Evolutionary conservation across 2,113 vertebrate species (phyloP), one percentile per base, ranked within the genome.

Genomic region (Gopherus evgoodei): DNA sequence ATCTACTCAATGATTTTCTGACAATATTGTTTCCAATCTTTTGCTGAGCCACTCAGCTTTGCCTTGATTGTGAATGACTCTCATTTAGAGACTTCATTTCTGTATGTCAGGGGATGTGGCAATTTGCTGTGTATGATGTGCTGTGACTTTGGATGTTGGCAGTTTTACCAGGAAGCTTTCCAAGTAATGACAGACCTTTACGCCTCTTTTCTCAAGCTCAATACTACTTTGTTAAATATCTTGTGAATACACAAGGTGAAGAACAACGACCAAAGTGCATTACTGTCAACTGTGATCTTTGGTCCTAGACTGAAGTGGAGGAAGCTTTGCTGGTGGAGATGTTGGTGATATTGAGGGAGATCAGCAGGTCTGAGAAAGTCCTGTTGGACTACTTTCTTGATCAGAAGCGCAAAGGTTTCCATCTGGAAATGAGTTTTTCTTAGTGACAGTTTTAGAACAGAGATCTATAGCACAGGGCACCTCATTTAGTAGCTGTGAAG

Each of bases 81-180:
- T 83, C 17, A 59, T 84, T 93, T 12, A 75, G 72, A 86, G 89
- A 84, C 54, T 31, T 59, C 54, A 31, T 87, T 25, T 91, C 65
- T 80, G 29, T 80, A 56, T 83, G 52, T 53, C 52, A 53, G 52
- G 83, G 93, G 87, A 94, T 83, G 53, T 85, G 76, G 89, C 50
- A 81, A 80, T 91, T 87, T 9, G 11, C 89, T 90, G 49, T 89
- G 16, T 62, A 35, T 11, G 6, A 57, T 92, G 85, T 83, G 59
- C 44, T 2, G 2, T 92, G 89, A 92, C 84, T 96, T 96, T 76
- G 72, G 69, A 72, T 92, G 62, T 88, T 87, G 59, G 17, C 54
- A 88, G 86, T 84, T 95, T 93, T 93, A 44, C 94, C 88, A 57
- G 90, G 90, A 93, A 95, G 83, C 81, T 81, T 90, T 96, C 90